These are phyloP conservation scores for Thysanoteuthis rhombus DNA, from an alignment of 2,888 invertebrate genomes.

Conservation along the genomic window DNA sequence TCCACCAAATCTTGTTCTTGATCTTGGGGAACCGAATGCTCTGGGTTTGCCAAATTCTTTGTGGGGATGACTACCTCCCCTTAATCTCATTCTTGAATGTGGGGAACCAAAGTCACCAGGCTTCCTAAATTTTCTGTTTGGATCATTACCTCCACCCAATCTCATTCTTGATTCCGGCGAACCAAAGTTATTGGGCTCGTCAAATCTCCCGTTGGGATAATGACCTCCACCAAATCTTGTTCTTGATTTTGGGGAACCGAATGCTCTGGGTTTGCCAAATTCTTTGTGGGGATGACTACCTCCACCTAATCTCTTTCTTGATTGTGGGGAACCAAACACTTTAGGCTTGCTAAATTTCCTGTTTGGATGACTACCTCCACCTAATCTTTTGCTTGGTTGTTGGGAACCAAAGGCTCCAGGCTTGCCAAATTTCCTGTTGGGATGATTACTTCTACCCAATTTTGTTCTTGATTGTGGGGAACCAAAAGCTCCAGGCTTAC, in stretches of 20 bases:
- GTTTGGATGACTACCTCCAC: too few relatives aligned
- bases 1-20: too few relatives aligned
- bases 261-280: neutral
- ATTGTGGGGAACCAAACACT: fast-evolving
- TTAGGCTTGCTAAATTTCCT: too few relatives aligned
- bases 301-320: neutral
- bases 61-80: too few relatives aligned
- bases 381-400: too few relatives aligned
- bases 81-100: too few relatives aligned
- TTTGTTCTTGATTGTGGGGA: too few relatives aligned
- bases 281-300: fast-evolving
- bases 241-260: neutral
- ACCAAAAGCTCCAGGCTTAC: neutral
- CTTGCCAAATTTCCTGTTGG: neutral
- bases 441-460: too few relatives aligned
- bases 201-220: neutral
- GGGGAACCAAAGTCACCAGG: neutral
- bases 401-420: neutral
- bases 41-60: too few relatives aligned
- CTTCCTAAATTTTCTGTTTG: neutral
- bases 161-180: neutral
- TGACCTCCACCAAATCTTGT: neutral
- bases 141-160: neutral
- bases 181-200: neutral
- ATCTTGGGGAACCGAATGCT: too few relatives aligned